phyloP scores from a whole-genome alignment of 2,888 invertebrate genomes.

The Pyrrhia umbra region DNA sequence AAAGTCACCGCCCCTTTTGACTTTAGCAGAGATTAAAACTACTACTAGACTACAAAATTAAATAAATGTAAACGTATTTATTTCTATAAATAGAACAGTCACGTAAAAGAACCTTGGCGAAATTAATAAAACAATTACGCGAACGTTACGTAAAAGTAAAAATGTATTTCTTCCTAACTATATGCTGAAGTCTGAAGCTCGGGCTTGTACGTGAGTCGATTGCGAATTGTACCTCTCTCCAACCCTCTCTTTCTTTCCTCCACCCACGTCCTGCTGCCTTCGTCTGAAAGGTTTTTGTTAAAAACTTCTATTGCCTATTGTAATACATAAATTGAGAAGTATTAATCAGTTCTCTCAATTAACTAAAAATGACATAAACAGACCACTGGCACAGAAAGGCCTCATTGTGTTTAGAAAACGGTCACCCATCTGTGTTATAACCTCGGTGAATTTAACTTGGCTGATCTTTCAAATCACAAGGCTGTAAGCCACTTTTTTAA shows the following conservation, averaged over 20 bases:
- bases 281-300: conserved; percentile 60
- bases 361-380: too few species aligned
- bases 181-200: conserved; percentile 61
- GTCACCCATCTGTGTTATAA: too few species aligned
- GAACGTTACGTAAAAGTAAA: conserved; percentile 52
- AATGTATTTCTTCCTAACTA: conserved; percentile 60
- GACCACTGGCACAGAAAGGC: too few species aligned
- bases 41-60: too few species aligned
- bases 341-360: too few species aligned
- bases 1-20: too few species aligned
- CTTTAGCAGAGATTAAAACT: too few species aligned
- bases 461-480: too few species aligned
- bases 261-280: conserved; percentile 45
- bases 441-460: too few species aligned
- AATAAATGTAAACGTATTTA: too few species aligned
- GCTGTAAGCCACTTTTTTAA: too few species aligned
- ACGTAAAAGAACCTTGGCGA: conserved; percentile 16
- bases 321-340: conserved; percentile 2
- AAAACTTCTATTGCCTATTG: conserved; percentile 41
- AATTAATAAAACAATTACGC: conserved; percentile 49
- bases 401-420: too few species aligned
- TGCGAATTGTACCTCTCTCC: conserved; percentile 52
- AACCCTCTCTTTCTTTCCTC: conserved; percentile 16
- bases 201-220: conserved; percentile 69
- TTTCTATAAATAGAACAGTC: conserved; percentile 18